Evolutionary conservation across 2,113 vertebrate genomes (phyloP).

Genomic region (Dunckerocampus dactyliophorus): DNA sequence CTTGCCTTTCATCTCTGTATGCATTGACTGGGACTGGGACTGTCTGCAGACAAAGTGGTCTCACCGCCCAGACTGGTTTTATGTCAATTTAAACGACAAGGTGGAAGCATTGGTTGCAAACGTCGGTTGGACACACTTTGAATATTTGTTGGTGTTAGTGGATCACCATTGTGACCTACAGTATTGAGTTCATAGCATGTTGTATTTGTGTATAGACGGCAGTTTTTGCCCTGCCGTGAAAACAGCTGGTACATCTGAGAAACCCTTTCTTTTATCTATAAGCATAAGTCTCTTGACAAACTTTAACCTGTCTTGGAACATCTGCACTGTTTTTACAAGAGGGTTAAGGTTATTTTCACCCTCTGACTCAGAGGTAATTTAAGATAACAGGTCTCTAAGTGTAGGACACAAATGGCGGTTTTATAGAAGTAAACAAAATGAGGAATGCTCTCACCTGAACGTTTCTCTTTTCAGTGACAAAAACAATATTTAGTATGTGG

Average conservation of each 20-base stretch:
- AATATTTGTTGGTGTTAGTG: neutral
- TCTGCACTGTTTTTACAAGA: neutral
- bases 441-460: too few species aligned
- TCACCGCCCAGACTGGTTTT: constrained; percentile 44
- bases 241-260: too few species aligned
- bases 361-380: constrained; percentile 8
- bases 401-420: neutral
- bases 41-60: constrained; percentile 5
- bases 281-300: neutral
- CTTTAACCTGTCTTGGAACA: constrained; percentile 16
- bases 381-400: neutral
- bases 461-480: too few species aligned
- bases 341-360: neutral
- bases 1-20: neutral
- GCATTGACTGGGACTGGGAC: constrained; percentile 6
- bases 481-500: too few species aligned
- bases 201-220: neutral
- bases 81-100: neutral
- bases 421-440: too few species aligned
- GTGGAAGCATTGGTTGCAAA: neutral
- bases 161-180: neutral
- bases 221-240: too few species aligned
- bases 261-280: too few species aligned
- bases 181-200: neutral
- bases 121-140: neutral